A percentile compares a stretch with the other conserved stretches of the same genome.
Evolutionary conservation across 2,113 vertebrate genomes (phyloP).

Genomic region (Gallinago jamesoni): DNA sequence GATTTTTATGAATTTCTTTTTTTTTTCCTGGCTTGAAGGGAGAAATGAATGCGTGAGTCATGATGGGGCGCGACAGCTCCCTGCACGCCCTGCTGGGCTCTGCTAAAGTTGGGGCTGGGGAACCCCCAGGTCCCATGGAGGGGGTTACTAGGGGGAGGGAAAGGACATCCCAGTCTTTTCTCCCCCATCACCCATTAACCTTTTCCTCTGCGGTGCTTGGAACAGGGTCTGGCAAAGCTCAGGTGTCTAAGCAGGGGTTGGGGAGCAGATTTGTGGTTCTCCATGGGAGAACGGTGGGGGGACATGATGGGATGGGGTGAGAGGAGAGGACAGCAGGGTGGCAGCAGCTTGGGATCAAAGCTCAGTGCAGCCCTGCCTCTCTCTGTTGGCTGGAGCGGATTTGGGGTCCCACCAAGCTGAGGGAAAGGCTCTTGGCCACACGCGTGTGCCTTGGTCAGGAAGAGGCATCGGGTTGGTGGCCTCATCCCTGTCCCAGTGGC

Average conservation of each 20-base stretch:
- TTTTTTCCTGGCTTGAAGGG: too few relatives aligned
- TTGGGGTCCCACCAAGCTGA: background rate
- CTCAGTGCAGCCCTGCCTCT: background rate
- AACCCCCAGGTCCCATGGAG: too few relatives aligned
- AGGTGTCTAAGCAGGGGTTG: background rate
- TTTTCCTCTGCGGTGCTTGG: background rate
- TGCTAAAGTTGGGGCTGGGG: background rate
- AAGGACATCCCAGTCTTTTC: background rate
- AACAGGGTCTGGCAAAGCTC: background rate
- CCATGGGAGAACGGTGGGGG: background rate
- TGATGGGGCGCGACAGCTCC: background rate
- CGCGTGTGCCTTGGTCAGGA: background rate
- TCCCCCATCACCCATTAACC: background rate
- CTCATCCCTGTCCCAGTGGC: too few relatives aligned
- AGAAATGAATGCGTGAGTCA: too few relatives aligned
- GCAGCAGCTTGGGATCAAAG: background rate
- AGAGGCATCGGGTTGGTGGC: rapidly evolving
- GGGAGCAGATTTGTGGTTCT: background rate
- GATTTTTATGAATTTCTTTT: too few relatives aligned
- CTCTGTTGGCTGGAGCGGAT: background rate
- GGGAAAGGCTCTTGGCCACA: background rate
- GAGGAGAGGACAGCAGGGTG: background rate
- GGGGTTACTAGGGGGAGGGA: too few relatives aligned
- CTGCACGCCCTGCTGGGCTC: background rate
- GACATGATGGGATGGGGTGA: background rate